Percentiles rank a stretch among this genome's conserved stretches.
These are phyloP conservation scores for Stomatorhinus walkeri DNA, from an alignment of 2,797 vertebrate genomes.

Conservation along the genomic window DNA sequence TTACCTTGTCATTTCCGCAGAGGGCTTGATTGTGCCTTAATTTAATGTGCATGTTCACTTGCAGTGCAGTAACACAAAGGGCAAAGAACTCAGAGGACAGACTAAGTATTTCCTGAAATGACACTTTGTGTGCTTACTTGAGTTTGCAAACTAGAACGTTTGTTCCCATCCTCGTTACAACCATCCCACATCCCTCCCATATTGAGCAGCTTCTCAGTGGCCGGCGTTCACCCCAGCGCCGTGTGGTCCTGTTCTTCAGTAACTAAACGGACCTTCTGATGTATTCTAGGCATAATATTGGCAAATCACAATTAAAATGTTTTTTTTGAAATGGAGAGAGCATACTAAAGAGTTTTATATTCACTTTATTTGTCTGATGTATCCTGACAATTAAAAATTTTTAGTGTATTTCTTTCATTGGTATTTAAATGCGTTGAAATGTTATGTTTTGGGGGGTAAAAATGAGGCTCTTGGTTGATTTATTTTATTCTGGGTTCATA, in stretches of 20 bases:
- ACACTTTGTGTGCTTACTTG: background rate
- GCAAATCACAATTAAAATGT: background rate
- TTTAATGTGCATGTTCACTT: background rate
- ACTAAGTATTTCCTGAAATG: background rate
- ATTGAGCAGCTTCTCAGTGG: background rate
- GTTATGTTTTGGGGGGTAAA: background rate
- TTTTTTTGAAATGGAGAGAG: background rate
- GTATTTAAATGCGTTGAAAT: background rate
- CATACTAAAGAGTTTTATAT: background rate
- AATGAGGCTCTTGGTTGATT: background rate
- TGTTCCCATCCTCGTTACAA: background rate
- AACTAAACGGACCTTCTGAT: background rate
- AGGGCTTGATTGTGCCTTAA: background rate
- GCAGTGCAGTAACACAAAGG: background rate
- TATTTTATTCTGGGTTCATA: background rate
- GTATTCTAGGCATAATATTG: background rate
- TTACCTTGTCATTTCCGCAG: background rate
- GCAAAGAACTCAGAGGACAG: background rate
- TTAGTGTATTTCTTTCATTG: background rate
- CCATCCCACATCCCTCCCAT: background rate
- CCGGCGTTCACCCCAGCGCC: background rate
- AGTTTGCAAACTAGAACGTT: background rate
- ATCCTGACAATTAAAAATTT: background rate
- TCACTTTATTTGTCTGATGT: background rate
- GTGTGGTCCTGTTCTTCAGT: background rate